Base-by-base conservation (phyloP, 1,140 invertebrate species). In the Pseudomyrmex dendroicus region DNA sequence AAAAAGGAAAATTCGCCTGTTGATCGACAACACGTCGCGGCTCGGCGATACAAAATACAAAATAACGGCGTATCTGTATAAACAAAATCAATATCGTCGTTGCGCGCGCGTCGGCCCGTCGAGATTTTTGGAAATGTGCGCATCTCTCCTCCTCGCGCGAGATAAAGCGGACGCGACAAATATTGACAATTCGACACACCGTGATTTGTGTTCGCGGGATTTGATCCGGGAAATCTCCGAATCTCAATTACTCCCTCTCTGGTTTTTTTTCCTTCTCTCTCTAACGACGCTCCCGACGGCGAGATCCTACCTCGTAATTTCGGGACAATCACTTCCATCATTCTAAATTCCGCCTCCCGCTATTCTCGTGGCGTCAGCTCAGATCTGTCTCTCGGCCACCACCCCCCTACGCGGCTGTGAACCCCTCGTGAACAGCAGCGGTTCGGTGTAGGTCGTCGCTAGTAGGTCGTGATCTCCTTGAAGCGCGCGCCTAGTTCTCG, bases 321-420 rank as follows among this genome's bases (percentile, higher is more conserved):
- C 56, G 17, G n/a, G 59, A 88, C 84, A 84, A 88, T 89, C 86
- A 73, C 82, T 84, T 84, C 76, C 67, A 62, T 88, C 86, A 77
- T 83, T 89, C 67, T 64, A 88, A 88, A 89, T 88, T 88, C 73
- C 73, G 48, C 70, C 85, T 64, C 63, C 48, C 63, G 63, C 25
- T 80, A 74, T 87, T 87, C 82, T 74, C 68, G 67, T 87, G 74
- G 66, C 62, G 85, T 87, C 74, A 84, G 59, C 73, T 74, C 57
- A 63, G 61, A 74, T 67, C 59, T 68, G 68, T 66, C 77, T 66
- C 77, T 77, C 83, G 54, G 64, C 61, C 44, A 48, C 56, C 22
- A 20, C 63, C 25, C n/a, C n/a, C 0, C 4, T 35, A 35, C 35
- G 35, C 35, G 35, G 35, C 35, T 35, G 4, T 35, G 35, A 35